Evolutionary conservation across 2,888 invertebrate genomes (phyloP).

Genomic region (Trissoscelio sp.): DNA sequence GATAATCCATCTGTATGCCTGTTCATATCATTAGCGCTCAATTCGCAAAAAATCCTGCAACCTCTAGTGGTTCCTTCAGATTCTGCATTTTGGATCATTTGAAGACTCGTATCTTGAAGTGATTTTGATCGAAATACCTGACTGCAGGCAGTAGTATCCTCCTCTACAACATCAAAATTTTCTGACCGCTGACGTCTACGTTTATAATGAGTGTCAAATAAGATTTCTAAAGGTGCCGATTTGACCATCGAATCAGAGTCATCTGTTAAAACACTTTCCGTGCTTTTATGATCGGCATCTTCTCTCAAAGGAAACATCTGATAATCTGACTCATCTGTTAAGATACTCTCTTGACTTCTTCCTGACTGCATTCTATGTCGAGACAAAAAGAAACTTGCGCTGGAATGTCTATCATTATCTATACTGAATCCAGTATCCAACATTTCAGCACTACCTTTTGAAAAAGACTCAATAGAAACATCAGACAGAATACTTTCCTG

Average conservation of each 20-base stretch:
- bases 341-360: slow-evolving; percentile 90
- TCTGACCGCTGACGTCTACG: slow-evolving; percentile 82
- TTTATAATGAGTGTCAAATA: slow-evolving; percentile 86
- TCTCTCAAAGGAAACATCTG: slow-evolving; percentile 84
- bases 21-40: slow-evolving; percentile 74
- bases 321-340: slow-evolving; percentile 89
- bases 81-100: slow-evolving; percentile 68
- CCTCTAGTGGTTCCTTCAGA: slow-evolving; percentile 58
- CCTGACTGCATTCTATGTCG: slow-evolving; percentile 85
- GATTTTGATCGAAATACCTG: slow-evolving; percentile 82
- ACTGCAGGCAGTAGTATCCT: slow-evolving; percentile 70
- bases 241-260: slow-evolving; percentile 90
- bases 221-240: slow-evolving; percentile 90
- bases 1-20: slow-evolving; percentile 55
- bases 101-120: slow-evolving; percentile 82
- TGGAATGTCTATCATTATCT: slow-evolving; percentile 83
- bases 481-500: slow-evolving; percentile 82
- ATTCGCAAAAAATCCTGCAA: slow-evolving; percentile 73
- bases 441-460: slow-evolving; percentile 79
- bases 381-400: slow-evolving; percentile 93
- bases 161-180: slow-evolving; percentile 78
- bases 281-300: slow-evolving; percentile 89
- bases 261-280: slow-evolving; percentile 92
- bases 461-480: slow-evolving; percentile 79
- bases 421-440: slow-evolving; percentile 77